These are phyloP conservation scores for Callipepla californica DNA, from an alignment of 2,113 vertebrate species.

Conservation along the genomic window DNA sequence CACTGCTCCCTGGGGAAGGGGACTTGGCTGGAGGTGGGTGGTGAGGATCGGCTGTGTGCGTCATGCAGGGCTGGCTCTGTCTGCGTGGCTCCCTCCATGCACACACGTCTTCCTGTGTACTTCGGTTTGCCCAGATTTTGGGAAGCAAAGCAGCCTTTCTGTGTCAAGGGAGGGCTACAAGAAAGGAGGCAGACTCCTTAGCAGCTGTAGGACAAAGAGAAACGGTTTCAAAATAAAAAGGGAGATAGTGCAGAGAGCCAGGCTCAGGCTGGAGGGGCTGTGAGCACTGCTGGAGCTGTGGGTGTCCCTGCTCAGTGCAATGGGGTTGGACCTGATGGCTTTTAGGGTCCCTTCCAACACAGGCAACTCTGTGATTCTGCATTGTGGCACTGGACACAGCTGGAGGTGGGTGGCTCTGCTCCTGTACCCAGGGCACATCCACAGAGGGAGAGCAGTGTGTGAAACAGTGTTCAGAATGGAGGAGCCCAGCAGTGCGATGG, in stretches of 20 bases:
- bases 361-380: too few species aligned
- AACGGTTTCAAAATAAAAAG: too few species aligned
- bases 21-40: not conserved
- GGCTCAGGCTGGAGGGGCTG: too few species aligned
- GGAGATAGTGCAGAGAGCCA: too few species aligned
- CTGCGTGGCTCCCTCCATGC: not conserved
- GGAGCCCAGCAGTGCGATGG: accelerated
- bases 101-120: accelerated
- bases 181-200: too few species aligned
- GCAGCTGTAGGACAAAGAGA: too few species aligned
- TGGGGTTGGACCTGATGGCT: too few species aligned
- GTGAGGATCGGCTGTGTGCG: accelerated
- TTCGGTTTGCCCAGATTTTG: not conserved
- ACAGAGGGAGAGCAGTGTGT: not conserved
- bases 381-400: accelerated
- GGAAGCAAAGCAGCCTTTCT: not conserved
- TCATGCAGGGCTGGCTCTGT: not conserved
- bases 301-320: too few species aligned
- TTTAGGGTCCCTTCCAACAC: too few species aligned
- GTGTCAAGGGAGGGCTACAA: too few species aligned
- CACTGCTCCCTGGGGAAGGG: accelerated
- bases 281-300: too few species aligned
- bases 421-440: accelerated
- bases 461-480: not conserved
- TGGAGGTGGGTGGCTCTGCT: accelerated